A percentile compares a stretch with the other conserved stretches of the same genome.
These are phyloP conservation scores for Aplodontia rufa DNA, from an alignment of 2,113 vertebrate species.

Conservation along the genomic window DNA sequence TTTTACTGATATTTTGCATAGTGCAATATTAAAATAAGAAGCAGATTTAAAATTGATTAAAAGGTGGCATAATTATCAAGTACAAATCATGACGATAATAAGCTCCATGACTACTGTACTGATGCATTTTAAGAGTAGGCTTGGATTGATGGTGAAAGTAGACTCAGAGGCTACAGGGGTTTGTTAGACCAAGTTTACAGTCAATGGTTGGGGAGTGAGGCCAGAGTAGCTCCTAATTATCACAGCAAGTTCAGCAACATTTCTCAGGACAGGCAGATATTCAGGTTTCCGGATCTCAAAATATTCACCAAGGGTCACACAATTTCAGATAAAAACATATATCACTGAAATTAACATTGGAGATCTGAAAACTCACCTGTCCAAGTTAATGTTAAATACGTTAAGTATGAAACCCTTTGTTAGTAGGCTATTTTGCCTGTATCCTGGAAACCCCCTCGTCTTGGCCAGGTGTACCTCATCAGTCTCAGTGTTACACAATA, in stretches of 20 bases:
- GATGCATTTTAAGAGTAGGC: background rate
- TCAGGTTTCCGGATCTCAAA: background rate
- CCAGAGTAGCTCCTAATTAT: background rate
- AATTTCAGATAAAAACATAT: background rate
- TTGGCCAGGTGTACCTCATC: background rate
- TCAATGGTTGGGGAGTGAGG: background rate
- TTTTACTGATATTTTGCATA: conserved; percentile 21
- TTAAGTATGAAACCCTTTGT: background rate
- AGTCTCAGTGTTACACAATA: background rate
- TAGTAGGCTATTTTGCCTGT: background rate
- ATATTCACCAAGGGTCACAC: background rate
- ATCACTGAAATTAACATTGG: background rate
- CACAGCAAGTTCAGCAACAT: background rate
- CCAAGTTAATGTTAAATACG: background rate
- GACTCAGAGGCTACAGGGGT: background rate
- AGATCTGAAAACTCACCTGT: background rate
- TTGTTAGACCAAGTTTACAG: background rate
- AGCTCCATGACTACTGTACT: background rate
- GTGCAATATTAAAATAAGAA: conserved; percentile 14
- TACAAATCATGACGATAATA: background rate
- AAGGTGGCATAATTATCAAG: background rate
- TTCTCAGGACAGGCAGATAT: background rate
- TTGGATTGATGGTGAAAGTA: background rate
- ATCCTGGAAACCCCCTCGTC: background rate
- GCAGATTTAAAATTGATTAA: background rate